Evolutionary conservation across 2,113 vertebrate genomes (phyloP).

Genomic region (Sula dactylatra): DNA sequence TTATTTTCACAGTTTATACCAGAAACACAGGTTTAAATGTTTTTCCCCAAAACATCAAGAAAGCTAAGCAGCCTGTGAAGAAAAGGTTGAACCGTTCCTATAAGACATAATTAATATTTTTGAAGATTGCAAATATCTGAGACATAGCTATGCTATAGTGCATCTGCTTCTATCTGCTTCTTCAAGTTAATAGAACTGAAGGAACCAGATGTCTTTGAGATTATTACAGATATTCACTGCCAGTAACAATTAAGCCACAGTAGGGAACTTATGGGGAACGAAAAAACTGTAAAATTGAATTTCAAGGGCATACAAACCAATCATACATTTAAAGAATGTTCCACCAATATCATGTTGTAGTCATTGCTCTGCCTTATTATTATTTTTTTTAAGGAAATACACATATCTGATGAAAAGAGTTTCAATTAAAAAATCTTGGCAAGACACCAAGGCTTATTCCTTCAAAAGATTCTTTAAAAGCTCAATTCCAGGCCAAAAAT

Average conservation of each 20-base stretch:
- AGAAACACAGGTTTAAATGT: background rate
- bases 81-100: background rate
- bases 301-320: background rate
- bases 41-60: background rate
- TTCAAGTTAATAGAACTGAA: background rate
- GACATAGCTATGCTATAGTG: background rate
- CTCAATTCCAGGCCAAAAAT: background rate
- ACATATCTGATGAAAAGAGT: background rate
- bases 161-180: background rate
- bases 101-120: background rate
- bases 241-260: constrained; percentile 21
- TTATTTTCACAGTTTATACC: background rate
- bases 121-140: background rate
- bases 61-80: background rate
- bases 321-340: background rate
- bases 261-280: background rate
- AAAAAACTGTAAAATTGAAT: background rate
- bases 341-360: background rate
- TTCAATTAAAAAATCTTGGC: background rate
- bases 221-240: background rate
- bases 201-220: background rate
- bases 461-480: background rate
- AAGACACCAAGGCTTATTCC: background rate
- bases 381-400: background rate
- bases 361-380: background rate